Conservation (phyloP, 2,113 vertebrate genomes). For the Sylvia atricapilla region DNA sequence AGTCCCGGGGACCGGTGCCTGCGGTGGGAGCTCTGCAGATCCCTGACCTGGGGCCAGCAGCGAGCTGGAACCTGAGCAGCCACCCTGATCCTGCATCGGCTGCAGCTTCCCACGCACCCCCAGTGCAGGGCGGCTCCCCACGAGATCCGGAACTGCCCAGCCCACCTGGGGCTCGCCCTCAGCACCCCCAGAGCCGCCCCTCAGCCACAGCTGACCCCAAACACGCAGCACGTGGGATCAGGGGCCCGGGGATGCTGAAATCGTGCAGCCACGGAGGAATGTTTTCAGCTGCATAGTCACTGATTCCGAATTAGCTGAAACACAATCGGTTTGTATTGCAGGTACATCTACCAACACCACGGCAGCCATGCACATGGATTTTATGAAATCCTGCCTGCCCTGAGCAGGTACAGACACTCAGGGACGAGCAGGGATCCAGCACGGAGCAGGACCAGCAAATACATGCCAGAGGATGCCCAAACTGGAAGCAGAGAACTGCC, state of each 20-base stretch:
- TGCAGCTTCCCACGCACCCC: neutral
- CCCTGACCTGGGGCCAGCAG: neutral
- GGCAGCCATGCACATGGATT: accelerated
- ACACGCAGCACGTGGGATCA: accelerated
- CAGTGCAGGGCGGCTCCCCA: accelerated
- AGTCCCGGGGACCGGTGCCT: neutral
- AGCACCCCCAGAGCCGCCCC: neutral
- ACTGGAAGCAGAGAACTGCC: neutral
- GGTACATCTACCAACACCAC: accelerated
- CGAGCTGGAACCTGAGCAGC: too few species aligned
- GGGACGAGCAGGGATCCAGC: neutral
- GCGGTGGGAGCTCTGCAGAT: neutral
- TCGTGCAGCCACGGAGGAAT: accelerated
- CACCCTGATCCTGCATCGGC: neutral
- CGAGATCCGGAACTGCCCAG: accelerated
- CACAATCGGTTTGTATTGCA: too few species aligned
- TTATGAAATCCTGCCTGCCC: neutral
- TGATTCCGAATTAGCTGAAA: neutral
- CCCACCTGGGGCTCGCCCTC: neutral
- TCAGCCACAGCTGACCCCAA: neutral
- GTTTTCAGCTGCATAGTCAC: neutral
- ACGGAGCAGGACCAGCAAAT: accelerated
- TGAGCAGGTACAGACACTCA: neutral
- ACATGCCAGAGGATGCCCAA: neutral
- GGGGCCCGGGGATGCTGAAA: neutral